A percentile compares a stretch with the other conserved stretches of the same genome.
phyloP scores from a whole-genome alignment of 2,888 invertebrate genomes.

The Enchytraeus crypticus region DNA sequence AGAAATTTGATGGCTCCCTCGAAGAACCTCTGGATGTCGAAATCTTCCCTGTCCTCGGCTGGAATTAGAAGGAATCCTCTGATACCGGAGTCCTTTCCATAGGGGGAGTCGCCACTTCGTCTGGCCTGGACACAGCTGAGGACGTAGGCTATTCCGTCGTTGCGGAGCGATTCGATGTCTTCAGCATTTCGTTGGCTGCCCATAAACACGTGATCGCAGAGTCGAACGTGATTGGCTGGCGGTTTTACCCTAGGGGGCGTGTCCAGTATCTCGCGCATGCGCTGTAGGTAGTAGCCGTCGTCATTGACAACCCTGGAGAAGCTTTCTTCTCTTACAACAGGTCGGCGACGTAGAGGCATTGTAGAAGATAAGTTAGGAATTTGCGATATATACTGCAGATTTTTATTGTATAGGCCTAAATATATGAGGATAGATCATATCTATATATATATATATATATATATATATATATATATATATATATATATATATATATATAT shows the following conservation, averaged over 20 bases:
- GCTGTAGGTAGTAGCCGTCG: slow-evolving; percentile 21
- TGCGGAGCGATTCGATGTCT: slow-evolving; percentile 14
- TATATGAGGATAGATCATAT: no score
- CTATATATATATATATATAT: no score
- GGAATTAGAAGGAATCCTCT: slow-evolving; percentile 22
- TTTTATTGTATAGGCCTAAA: no score
- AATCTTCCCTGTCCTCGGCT: slow-evolving; percentile 27
- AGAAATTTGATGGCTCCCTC: slow-evolving; percentile 21
- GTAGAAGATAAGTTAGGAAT: neutral
- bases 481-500: no score
- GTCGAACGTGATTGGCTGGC: slow-evolving; percentile 13
- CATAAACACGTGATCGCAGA: slow-evolving; percentile 23
- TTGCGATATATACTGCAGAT: no score
- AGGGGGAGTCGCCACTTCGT: slow-evolving; percentile 20
- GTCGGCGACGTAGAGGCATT: neutral
- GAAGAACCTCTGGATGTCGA: slow-evolving; percentile 25
- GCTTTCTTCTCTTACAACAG: neutral
- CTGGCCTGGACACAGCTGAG: slow-evolving; percentile 25
- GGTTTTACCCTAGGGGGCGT: slow-evolving; percentile 21
- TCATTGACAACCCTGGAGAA: slow-evolving; percentile 6
- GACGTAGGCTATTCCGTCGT: slow-evolving; percentile 25
- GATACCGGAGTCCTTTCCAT: slow-evolving; percentile 16
- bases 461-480: no score
- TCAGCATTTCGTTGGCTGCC: slow-evolving; percentile 29
- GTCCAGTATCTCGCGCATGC: slow-evolving; percentile 25